Percentiles rank a stretch among this genome's conserved stretches.
Conservation (phyloP, 2,888 invertebrate species). For the Caenorhabditis auriculariae region DNA sequence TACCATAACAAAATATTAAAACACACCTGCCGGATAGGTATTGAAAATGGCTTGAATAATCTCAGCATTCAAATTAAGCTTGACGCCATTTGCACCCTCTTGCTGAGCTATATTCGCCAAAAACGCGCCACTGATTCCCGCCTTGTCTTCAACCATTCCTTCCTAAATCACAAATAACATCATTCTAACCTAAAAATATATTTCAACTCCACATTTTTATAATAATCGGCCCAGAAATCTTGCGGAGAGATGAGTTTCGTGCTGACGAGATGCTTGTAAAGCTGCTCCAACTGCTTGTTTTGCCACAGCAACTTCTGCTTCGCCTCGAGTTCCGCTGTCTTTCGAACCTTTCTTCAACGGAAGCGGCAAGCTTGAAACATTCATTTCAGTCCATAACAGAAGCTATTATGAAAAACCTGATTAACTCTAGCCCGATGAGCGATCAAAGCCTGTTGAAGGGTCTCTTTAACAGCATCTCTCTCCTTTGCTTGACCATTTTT, state of each 20-base stretch:
- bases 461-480: conserved; percentile 87
- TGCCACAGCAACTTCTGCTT: conserved; percentile 53
- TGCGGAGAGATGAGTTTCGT: conserved; percentile 92
- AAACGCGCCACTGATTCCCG: conserved; percentile 77
- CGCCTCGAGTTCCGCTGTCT: conserved; percentile 40
- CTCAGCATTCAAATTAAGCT: conserved; percentile 91
- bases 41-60: conserved; percentile 97
- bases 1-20: too few relatives aligned
- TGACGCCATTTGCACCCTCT: conserved; percentile 59
- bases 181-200: neutral
- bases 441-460: conserved; percentile 84
- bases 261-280: conserved; percentile 95
- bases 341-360: too few relatives aligned
- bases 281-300: conserved; percentile 43
- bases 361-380: conserved; percentile 39
- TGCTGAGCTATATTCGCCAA: conserved; percentile 63
- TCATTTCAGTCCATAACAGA: neutral
- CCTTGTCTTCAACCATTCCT: conserved; percentile 68
- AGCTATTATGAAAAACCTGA: conserved; percentile 30
- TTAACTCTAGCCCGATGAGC: conserved; percentile 44
- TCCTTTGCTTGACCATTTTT: conserved; percentile 82
- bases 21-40: conserved; percentile 84
- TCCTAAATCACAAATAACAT: conserved; percentile 10
- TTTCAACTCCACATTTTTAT: conserved; percentile 11
- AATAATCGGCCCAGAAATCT: conserved; percentile 81